A percentile compares a stretch with the other conserved stretches of the same genome.
These are phyloP conservation scores for Lycaena phlaeas DNA, from an alignment of 2,888 invertebrate genomes.

Conservation along the genomic window DNA sequence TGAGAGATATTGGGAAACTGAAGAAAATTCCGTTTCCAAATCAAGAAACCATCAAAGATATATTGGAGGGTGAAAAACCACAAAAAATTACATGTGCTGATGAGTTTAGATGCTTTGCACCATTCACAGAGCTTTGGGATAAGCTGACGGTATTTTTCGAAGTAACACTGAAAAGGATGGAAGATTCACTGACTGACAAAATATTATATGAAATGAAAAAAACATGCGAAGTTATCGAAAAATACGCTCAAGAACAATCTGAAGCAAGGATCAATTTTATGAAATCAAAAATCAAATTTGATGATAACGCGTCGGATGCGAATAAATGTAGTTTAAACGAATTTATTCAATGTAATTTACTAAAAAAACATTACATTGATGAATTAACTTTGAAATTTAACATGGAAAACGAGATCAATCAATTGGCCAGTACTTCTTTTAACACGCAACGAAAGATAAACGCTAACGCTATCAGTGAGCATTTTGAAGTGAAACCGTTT, in stretches of 20 bases:
- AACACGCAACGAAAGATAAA: slow-evolving; percentile 10
- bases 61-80: slow-evolving; percentile 24
- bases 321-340: slow-evolving; percentile 18
- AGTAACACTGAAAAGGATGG: slow-evolving; percentile 36
- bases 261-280: not conserved
- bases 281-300: slow-evolving; percentile 4
- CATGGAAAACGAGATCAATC: slow-evolving; percentile 21
- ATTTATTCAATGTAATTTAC: slow-evolving; percentile 40
- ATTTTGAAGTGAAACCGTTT: slow-evolving; percentile 27
- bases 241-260: slow-evolving; percentile 11
- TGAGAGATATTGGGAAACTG: too few species aligned
- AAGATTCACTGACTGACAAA: slow-evolving; percentile 39
- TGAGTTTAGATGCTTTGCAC: slow-evolving; percentile 25
- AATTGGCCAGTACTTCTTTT: slow-evolving; percentile 11
- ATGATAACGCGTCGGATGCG: slow-evolving; percentile 9
- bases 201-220: slow-evolving; percentile 38
- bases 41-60: too few species aligned
- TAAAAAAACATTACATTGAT: slow-evolving; percentile 41
- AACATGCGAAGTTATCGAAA: slow-evolving; percentile 20
- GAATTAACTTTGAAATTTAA: slow-evolving; percentile 34
- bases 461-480: slow-evolving; percentile 19
- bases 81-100: slow-evolving; percentile 27
- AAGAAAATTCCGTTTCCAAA: too few species aligned
- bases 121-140: slow-evolving; percentile 39
- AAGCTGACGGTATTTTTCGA: slow-evolving; percentile 37